Conservation (phyloP, 2,797 vertebrate genomes). For the Triplophysa bombifrons region DNA sequence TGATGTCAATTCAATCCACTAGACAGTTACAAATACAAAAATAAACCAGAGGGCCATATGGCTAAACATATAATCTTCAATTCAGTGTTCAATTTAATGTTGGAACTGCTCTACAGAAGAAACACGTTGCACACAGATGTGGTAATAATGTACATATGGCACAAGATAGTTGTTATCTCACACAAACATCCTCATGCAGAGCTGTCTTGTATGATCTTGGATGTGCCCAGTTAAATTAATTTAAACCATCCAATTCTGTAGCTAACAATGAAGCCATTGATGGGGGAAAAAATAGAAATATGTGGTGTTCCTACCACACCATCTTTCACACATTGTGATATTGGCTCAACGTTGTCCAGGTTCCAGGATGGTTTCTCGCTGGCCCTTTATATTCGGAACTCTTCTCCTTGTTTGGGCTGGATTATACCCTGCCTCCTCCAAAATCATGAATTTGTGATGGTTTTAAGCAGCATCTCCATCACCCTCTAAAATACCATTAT, state of each 20-base stretch:
- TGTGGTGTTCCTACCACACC: too few species aligned
- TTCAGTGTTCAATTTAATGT: not conserved
- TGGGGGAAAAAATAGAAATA: not conserved
- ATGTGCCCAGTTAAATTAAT: not conserved
- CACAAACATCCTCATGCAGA: conserved; percentile 2
- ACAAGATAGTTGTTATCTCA: conserved; percentile 30
- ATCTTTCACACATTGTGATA: too few species aligned
- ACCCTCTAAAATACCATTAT: too few species aligned
- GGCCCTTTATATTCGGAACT: too few species aligned
- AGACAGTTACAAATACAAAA: conserved; percentile 26
- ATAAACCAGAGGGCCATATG: not conserved
- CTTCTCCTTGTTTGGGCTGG: too few species aligned
- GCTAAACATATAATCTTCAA: not conserved
- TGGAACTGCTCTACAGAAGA: not conserved
- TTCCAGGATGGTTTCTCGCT: too few species aligned
- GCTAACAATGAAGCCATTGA: not conserved
- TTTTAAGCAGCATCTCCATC: too few species aligned
- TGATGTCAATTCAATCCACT: conserved; percentile 45
- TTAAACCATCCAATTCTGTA: not conserved
- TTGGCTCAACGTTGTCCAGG: too few species aligned
- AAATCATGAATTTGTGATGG: too few species aligned
- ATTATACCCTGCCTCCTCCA: too few species aligned
- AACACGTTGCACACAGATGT: not conserved
- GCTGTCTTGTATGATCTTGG: conserved; percentile 8
- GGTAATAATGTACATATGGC: not conserved